Base-by-base conservation (phyloP, 2,797 vertebrate species). In the Myoxocephalus aenaeus region DNA sequence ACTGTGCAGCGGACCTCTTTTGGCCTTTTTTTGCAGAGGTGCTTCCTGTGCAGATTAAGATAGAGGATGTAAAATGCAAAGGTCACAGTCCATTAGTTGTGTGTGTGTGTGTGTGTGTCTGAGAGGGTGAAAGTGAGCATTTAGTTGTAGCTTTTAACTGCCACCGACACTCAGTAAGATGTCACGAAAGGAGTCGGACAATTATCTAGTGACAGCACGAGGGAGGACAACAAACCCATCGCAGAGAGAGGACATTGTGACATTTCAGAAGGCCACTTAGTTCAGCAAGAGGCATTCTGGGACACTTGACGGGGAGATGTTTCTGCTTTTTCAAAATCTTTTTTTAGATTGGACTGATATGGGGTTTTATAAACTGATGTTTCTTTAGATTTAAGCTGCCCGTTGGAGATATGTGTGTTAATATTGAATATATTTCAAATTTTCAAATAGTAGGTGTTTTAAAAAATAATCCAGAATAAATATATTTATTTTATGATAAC, bases 11-110 rank as follows among this genome's bases (percentile, higher is more conserved):
- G 17, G 85, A 71, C 70, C 44, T 76, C 80, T 81, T 72, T 65
- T 51, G 65, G 18, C 73, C 79, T 80, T 83, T 73, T 73, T 87
- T 79, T 87, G 69, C 78, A 50, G 86, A 83, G 69, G 80, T 80
- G 84, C 86, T 93, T 94, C 91, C 90, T 93, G 80, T 88, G 73
- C 83, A 88, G 88, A 90, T 87, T 84, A 56, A 69, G 73, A 77
- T 58, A 73, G 79, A 82, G 87, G 87, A 89, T 89, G 80, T 80
- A 73, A 38, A 67, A 92, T 48, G 59, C 65, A 73, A 76, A 15
- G 5, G 74, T 70, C 81, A 87, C 72, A 79, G 77, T 71, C 20
- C 3, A 25, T 73, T 51, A 59, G 66, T 18, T 58, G 51, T 10
- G 27, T 51, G 62, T 58, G 42, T 59, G 73, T 59, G 29, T 32